phyloP scores from a whole-genome alignment of 2,888 invertebrate species.

The Pammene fasciana region DNA sequence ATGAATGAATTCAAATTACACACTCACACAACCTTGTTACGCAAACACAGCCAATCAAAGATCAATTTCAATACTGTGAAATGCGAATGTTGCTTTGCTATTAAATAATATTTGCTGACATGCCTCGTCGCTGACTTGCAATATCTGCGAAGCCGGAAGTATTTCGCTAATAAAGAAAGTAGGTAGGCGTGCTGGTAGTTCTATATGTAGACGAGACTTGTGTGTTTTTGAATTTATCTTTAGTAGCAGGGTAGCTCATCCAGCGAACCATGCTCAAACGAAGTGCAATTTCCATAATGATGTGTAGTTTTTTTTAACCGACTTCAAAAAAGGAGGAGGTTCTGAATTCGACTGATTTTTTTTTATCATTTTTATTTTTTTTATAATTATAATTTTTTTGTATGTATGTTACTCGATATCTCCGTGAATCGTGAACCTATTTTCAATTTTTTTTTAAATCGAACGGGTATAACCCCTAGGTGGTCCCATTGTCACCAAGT shows the following conservation, averaged over 20 bases:
- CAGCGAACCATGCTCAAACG: not conserved
- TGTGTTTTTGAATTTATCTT: constrained; percentile 6
- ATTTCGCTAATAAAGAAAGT: constrained; percentile 43
- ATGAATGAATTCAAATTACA: constrained; percentile 10
- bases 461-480: too few relatives aligned
- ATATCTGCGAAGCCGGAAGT: constrained; percentile 42
- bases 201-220: constrained; percentile 7
- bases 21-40: constrained; percentile 1
- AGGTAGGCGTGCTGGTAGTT: constrained; percentile 24
- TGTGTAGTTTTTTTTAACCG: not conserved
- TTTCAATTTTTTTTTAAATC: too few relatives aligned
- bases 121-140: constrained; percentile 42
- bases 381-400: too few relatives aligned
- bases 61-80: constrained; percentile 20
- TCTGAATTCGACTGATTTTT: too few relatives aligned
- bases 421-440: too few relatives aligned
- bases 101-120: constrained; percentile 27
- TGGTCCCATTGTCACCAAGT: too few relatives aligned
- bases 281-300: not conserved
- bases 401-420: too few relatives aligned
- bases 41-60: constrained; percentile 22
- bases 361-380: too few relatives aligned
- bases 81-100: constrained; percentile 21
- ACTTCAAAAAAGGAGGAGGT: too few relatives aligned
- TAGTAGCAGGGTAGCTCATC: not conserved